Base-by-base conservation (phyloP, 2,797 vertebrate species). In the Hippopotamyrus pictus region DNA sequence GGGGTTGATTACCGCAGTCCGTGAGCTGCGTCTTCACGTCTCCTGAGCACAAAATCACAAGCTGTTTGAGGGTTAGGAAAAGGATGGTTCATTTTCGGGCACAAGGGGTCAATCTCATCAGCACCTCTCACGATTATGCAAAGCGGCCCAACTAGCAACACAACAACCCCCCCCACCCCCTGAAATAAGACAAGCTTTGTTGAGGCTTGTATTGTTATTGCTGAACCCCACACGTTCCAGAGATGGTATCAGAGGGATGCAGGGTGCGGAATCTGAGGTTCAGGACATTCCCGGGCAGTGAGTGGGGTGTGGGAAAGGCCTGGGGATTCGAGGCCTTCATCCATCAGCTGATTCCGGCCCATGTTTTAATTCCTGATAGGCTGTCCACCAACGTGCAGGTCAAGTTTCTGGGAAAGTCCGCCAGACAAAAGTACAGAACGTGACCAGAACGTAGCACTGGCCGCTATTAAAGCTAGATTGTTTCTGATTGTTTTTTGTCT, bases 231-330 rank as follows among this genome's bases (percentile, higher is more conserved):
- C 91, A 91, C 90, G 89, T 90, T 92, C 91, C 92, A 90, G 90
- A 92, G 91, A 92, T 92, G 90, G 86, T 88, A 94, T 95, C 93
- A 90, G 90, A 88, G 89, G 76, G 89, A 89, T 62, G 90, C 90
- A 65, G 50, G 86, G 89, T 87, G 69, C 29, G 82, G 93, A 93
- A 93, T 93, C 90, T 92, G 90, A 89, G 89, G 90, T 93, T 93
- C 92, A 92, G 91, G 91, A 93, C 93, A 93, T 92, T 90, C 88
- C 73, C 86, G 79, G 93, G 89, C 92, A 88, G 93, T 91, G 90
- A 57, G 76, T 90, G 92, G 92, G 91, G 92, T 95, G 94, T 96
- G 94, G 94, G 95, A 95, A 94, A 92, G 91, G 94, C 94, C 90
- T 92, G 73, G 11, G 62, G 65, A 92, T 89, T 93, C 92, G 91